Percentiles rank a stretch among this genome's conserved stretches.
phyloP scores from a whole-genome alignment of 2,797 vertebrate genomes.

The Enteromius mattozi region DNA sequence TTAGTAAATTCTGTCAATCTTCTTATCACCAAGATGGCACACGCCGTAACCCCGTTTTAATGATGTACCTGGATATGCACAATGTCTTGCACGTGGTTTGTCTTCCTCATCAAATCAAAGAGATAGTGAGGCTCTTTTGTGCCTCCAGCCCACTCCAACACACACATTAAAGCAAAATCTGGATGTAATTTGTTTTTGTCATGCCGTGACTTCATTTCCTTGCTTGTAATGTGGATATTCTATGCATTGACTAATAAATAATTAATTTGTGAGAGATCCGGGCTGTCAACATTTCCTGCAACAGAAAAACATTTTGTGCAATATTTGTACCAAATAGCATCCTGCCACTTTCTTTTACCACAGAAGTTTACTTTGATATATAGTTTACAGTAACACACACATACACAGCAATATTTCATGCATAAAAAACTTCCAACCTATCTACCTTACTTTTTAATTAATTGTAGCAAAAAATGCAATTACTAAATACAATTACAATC shows the following conservation, averaged over 20 bases:
- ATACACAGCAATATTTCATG: background rate
- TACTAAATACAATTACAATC: too few relatives aligned
- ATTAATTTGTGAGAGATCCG: slow-evolving; percentile 69
- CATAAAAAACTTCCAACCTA: background rate
- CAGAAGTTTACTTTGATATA: background rate
- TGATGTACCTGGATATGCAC: slow-evolving; percentile 64
- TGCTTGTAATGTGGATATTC: slow-evolving; percentile 61
- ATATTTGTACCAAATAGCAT: background rate
- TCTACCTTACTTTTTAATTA: background rate
- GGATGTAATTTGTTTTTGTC: slow-evolving; percentile 48
- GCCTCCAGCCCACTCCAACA: background rate
- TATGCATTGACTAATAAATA: slow-evolving; percentile 66
- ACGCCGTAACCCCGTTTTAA: slow-evolving; percentile 69
- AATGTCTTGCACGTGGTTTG: slow-evolving; percentile 49
- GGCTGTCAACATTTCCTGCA: slow-evolving; percentile 1
- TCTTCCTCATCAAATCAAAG: slow-evolving; percentile 47
- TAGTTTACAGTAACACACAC: background rate
- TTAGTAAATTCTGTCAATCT: slow-evolving; percentile 75
- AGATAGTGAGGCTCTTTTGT: slow-evolving; percentile 46
- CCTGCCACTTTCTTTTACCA: background rate
- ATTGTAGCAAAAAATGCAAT: background rate
- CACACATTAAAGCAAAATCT: slow-evolving; percentile 49
- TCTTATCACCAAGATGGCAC: slow-evolving; percentile 61
- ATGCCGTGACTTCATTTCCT: slow-evolving; percentile 63
- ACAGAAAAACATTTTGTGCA: background rate